Evolutionary conservation across 2,113 vertebrate genomes (phyloP).

Genomic region (Tetrax tetrax): DNA sequence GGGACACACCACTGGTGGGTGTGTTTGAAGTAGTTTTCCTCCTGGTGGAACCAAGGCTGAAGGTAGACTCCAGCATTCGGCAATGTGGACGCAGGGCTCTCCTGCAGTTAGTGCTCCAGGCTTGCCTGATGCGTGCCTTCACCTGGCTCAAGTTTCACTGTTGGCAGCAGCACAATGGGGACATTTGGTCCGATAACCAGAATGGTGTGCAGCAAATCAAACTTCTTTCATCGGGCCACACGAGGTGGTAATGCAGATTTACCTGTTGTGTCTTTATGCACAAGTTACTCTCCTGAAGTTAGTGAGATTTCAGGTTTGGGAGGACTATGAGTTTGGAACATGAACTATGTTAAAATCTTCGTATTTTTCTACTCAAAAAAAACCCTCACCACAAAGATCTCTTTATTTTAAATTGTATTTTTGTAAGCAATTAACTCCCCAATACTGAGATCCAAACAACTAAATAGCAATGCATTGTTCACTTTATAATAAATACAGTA

Average conservation of each 20-base stretch:
- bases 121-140: background rate
- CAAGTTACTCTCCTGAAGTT: background rate
- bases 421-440: background rate
- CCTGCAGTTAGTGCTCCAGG: background rate
- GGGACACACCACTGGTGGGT: background rate
- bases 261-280: background rate
- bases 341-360: background rate
- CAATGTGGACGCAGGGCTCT: background rate
- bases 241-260: background rate
- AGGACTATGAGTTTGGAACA: background rate
- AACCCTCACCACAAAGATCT: background rate
- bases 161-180: background rate
- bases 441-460: background rate
- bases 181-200: rapidly evolving
- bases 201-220: background rate
- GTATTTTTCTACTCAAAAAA: background rate
- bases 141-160: background rate
- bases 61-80: background rate
- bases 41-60: background rate
- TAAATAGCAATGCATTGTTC: background rate
- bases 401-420: background rate
- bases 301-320: background rate
- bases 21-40: background rate
- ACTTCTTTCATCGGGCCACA: background rate
- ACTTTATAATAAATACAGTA: constrained; percentile 34